These are phyloP conservation scores for Arenicola marina DNA, from an alignment of 2,888 invertebrate species.

Conservation along the genomic window DNA sequence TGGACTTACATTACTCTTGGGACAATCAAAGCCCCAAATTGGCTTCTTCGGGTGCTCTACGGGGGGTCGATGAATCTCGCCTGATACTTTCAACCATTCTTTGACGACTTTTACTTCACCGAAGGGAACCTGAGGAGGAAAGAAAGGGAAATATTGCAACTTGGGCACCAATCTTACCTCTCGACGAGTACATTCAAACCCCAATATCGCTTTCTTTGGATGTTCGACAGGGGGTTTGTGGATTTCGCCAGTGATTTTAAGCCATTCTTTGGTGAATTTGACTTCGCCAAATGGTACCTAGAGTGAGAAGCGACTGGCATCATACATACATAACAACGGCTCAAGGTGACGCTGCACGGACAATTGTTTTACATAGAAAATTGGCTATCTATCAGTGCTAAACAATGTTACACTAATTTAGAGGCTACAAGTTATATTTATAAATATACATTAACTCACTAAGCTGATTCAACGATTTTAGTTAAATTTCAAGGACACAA, in stretches of 20 bases:
- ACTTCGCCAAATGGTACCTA: conserved; percentile 91
- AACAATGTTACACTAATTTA: too few relatives aligned
- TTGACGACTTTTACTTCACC: conserved; percentile 80
- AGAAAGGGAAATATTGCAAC: not conserved
- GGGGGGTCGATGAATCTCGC: conserved; percentile 72
- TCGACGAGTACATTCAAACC: conserved; percentile 73
- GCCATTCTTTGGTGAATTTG: conserved; percentile 75
- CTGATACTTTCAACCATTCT: conserved; percentile 77
- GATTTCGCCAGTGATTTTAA: conserved; percentile 74
- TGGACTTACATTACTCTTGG: conserved; percentile 68
- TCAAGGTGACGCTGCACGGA: too few relatives aligned
- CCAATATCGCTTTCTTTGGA: conserved; percentile 70
- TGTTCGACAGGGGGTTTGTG: conserved; percentile 73
- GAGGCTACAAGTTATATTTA: too few relatives aligned
- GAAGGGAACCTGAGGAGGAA: conserved; percentile 76
- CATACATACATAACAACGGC: too few relatives aligned
- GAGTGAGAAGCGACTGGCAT: not conserved
- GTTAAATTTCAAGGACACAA: too few relatives aligned
- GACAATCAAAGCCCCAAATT: conserved; percentile 76
- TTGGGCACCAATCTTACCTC: conserved; percentile 64
- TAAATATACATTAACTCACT: too few relatives aligned
- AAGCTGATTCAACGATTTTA: too few relatives aligned
- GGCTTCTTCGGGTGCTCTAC: conserved; percentile 71
- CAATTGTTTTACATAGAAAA: too few relatives aligned
- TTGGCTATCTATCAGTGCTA: too few relatives aligned